Evolutionary conservation across 1,140 invertebrate species (phyloP).

Genomic region (Wasmannia auropunctata): DNA sequence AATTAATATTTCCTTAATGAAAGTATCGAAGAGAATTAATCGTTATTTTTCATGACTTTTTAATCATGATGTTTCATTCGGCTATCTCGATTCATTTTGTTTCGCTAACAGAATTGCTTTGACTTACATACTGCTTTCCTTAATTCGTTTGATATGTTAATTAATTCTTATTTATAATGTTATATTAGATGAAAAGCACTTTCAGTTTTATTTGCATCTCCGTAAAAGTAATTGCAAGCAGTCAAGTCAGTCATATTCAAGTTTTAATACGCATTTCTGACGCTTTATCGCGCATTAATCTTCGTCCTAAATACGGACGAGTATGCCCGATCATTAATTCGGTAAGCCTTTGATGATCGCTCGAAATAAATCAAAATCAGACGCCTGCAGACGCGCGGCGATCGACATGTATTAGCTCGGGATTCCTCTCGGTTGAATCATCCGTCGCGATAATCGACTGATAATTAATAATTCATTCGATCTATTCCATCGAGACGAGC

Average conservation of each 20-base stretch:
- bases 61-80: neutral
- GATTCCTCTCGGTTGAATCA: constrained; percentile 42
- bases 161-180: neutral
- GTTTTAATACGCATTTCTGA: neutral
- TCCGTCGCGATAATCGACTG: constrained; percentile 2
- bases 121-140: neutral
- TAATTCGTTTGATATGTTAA: neutral
- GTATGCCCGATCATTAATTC: neutral
- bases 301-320: neutral
- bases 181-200: neutral
- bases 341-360: neutral
- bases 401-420: neutral
- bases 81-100: neutral
- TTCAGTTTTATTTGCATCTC: neutral
- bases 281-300: neutral
- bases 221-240: neutral
- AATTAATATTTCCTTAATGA: neutral
- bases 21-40: neutral
- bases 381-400: no score
- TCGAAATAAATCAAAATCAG: constrained; percentile 9
- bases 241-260: neutral
- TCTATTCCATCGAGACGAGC: neutral
- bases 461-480: constrained; percentile 42
- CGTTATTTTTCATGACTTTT: neutral
- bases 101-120: neutral